phyloP scores from a whole-genome alignment of 1,140 invertebrate genomes.

The Lamellibrachia luymesi region DNA sequence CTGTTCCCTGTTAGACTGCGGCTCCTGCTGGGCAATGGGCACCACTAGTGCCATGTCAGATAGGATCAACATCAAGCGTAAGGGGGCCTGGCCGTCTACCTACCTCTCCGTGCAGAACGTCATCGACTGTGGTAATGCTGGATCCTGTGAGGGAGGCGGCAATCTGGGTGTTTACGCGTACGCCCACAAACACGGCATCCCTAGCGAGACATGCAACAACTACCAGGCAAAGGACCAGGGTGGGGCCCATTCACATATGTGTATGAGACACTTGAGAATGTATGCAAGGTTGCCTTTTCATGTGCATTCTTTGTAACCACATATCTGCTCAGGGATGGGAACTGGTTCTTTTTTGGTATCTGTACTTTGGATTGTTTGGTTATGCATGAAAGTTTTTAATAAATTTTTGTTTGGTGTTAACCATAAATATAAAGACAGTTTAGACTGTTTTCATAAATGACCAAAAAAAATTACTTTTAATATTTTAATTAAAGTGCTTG shows the following conservation, averaged over 20 bases:
- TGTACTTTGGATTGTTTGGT: no score
- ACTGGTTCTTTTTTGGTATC: no score
- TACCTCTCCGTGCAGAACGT: slow-evolving; percentile 59
- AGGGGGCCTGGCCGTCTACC: slow-evolving; percentile 58
- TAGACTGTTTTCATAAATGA: no score
- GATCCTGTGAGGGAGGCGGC: slow-evolving; percentile 50
- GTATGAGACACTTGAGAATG: neutral
- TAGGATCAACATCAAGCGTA: slow-evolving; percentile 60
- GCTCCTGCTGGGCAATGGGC: slow-evolving; percentile 62
- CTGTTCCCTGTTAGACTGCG: slow-evolving; percentile 55
- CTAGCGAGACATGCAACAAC: slow-evolving; percentile 62
- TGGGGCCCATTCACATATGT: slow-evolving; percentile 22
- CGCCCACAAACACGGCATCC: slow-evolving; percentile 58
- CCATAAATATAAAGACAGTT: no score
- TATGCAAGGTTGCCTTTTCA: no score
- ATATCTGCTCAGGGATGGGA: no score
- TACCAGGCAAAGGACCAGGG: slow-evolving; percentile 61
- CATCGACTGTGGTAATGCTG: slow-evolving; percentile 58
- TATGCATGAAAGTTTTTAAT: no score
- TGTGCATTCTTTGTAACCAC: neutral
- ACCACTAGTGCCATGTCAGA: slow-evolving; percentile 59
- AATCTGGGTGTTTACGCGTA: slow-evolving; percentile 56
- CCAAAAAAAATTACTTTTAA: no score
- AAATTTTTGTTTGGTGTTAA: no score
- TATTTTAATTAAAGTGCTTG: no score